phyloP scores from a whole-genome alignment of 2,113 vertebrate genomes.

The Dasypus novemcinctus region DNA sequence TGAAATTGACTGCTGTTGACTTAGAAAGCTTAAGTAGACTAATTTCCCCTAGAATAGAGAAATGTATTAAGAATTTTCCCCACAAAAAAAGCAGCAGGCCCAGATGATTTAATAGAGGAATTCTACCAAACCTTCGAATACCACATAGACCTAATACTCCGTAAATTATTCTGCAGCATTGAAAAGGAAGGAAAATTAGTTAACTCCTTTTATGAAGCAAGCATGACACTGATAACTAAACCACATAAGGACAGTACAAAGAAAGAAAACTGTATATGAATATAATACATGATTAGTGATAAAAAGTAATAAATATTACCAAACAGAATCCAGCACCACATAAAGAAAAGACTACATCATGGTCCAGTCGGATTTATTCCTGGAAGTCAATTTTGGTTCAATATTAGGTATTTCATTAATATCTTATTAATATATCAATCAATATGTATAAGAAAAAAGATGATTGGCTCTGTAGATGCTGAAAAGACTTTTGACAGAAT shows the following conservation, averaged over 20 bases:
- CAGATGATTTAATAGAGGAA: not conserved
- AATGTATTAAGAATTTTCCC: not conserved
- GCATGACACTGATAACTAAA: not conserved
- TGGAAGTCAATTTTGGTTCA: not conserved
- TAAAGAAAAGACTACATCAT: not conserved
- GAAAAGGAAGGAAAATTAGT: not conserved
- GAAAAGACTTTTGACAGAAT: not conserved
- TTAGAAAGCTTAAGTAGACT: not conserved
- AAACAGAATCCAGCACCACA: not conserved
- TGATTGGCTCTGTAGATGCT: not conserved
- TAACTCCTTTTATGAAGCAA: not conserved
- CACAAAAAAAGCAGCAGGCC: not conserved
- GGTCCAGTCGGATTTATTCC: not conserved
- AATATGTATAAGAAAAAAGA: not conserved
- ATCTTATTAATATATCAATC: not conserved
- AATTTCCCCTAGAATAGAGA: not conserved
- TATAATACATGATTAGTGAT: not conserved
- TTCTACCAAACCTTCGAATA: not conserved
- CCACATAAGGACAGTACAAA: not conserved
- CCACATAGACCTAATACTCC: not conserved
- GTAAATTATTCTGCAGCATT: not conserved
- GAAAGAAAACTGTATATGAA: not conserved
- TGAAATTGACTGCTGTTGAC: not conserved
- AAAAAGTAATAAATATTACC: not conserved
- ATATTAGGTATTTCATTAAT: not conserved